Evolutionary conservation across 2,888 invertebrate genomes (phyloP), one percentile per base, ranked within the genome.

Genomic region (Protophormia terraenovae): DNA sequence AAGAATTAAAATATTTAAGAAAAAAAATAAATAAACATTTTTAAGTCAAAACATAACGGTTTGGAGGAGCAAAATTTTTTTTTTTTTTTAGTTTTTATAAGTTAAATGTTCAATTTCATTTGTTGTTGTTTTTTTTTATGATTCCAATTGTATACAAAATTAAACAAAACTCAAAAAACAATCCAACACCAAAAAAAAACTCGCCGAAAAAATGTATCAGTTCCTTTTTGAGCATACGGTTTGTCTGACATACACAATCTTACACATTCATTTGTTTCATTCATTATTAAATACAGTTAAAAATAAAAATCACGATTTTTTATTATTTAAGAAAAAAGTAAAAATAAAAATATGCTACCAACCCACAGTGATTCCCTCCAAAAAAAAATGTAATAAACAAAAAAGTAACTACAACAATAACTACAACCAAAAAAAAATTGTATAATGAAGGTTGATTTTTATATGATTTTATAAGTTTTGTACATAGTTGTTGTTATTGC

Each of bases 11-110:
- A 73, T 82, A 85, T 71, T 62, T 76, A 69, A 53, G 45, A 64
- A 76, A 67, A 82, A 55, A 66, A 58, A 71, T 50, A 78, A 72
- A 76, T 62, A 71, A 66, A 72, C 16, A 79, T 64, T 64, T 47
- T 76, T 60, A 82, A 82, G 71, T 75, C 45, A 82, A 85, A 85
- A 79, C 66, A 82, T 85, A 85, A 82, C 85, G 85, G 82, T 85
- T 79, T 78, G 64, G 64, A 82, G 50, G 69, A 78, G 77, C 81
- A 71, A 75, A n/a, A 80, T 47, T 62, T 73, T 45, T 53, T n/a
- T 24, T 71, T 32, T 10, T 7, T 24, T 29, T 50, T 62, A n/a
- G 19, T 77, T 38, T 29, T 76, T 45, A 60, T 16, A 62, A 72
- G 45, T 66, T 60, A 58, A 81, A 82, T 78, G 32, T 47, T 77